These are phyloP conservation scores for Nyctibius grandis DNA, from an alignment of 2,797 vertebrate genomes.

Conservation along the genomic window DNA sequence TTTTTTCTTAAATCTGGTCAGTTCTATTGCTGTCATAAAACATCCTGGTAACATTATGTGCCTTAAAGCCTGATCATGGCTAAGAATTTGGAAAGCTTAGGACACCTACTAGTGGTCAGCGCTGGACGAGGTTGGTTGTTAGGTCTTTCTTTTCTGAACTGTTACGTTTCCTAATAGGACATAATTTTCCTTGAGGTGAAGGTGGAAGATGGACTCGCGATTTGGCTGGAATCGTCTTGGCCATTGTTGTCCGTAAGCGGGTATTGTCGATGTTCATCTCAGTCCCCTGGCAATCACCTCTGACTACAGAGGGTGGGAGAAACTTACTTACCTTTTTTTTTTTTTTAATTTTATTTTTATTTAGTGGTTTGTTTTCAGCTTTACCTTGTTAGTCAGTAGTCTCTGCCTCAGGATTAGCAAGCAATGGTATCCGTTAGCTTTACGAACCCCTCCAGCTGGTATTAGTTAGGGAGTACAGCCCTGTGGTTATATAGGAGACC, in stretches of 20 bases:
- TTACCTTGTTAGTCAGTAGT: neutral
- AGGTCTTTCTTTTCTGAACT: neutral
- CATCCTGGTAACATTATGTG: neutral
- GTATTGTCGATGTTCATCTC: neutral
- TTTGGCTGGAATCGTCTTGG: neutral
- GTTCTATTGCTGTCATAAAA: neutral
- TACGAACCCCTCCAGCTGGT: neutral
- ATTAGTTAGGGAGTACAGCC: neutral
- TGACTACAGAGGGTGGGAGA: neutral
- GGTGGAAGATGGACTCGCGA: neutral
- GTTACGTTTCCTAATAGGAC: neutral
- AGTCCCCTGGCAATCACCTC: neutral
- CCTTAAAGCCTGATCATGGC: neutral
- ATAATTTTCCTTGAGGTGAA: neutral
- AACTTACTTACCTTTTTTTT: neutral
- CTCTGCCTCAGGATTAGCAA: neutral
- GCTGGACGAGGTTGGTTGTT: neutral
- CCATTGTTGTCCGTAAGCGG: neutral
- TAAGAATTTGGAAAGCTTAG: neutral
- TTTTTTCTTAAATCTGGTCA: neutral
- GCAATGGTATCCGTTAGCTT: neutral
- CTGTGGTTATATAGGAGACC: neutral
- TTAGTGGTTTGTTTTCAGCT: neutral
- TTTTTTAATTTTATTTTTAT: neutral
- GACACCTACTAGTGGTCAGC: neutral